These are phyloP conservation scores for Cenopis cana DNA, from an alignment of 2,888 invertebrate species.

Conservation along the genomic window DNA sequence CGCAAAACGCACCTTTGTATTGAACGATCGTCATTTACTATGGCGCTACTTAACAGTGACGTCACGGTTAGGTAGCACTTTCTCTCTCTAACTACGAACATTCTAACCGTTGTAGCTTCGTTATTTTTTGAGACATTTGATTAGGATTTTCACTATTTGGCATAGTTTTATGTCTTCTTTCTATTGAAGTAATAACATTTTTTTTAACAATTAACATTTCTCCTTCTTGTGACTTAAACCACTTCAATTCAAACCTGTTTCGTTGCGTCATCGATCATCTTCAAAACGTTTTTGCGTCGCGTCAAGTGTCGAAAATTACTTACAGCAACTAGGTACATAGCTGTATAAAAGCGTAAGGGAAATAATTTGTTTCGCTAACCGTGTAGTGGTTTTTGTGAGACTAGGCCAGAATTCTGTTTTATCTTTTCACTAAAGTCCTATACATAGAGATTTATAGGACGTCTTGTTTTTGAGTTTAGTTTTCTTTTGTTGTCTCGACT, in stretches of 20 bases:
- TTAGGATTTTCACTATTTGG: too few species aligned
- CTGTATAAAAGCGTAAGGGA: slow-evolving; percentile 16
- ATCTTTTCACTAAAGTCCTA: slow-evolving; percentile 14
- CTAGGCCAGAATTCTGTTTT: slow-evolving; percentile 6
- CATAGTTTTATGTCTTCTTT: too few species aligned
- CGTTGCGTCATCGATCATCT: slow-evolving; percentile 78
- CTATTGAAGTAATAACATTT: too few species aligned
- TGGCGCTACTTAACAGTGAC: too few species aligned
- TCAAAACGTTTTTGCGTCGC: slow-evolving; percentile 63
- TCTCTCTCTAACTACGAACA: too few species aligned
- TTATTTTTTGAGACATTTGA: too few species aligned
- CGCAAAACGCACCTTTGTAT: too few species aligned
- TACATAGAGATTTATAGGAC: background rate
- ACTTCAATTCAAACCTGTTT: slow-evolving; percentile 52
- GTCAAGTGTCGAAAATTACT: slow-evolving; percentile 75
- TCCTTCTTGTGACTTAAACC: slow-evolving; percentile 43
- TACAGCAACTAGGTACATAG: slow-evolving; percentile 62
- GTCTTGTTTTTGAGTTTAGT: background rate
- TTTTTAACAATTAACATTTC: background rate
- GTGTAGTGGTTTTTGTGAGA: background rate
- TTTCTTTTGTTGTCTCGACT: background rate
- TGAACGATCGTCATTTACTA: too few species aligned
- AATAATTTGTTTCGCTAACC: slow-evolving; percentile 33
- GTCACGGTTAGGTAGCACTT: too few species aligned
- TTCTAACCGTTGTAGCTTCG: too few species aligned